Evolutionary conservation across 2,797 vertebrate species (phyloP).

Genomic region (Neomorphus geoffroyi): DNA sequence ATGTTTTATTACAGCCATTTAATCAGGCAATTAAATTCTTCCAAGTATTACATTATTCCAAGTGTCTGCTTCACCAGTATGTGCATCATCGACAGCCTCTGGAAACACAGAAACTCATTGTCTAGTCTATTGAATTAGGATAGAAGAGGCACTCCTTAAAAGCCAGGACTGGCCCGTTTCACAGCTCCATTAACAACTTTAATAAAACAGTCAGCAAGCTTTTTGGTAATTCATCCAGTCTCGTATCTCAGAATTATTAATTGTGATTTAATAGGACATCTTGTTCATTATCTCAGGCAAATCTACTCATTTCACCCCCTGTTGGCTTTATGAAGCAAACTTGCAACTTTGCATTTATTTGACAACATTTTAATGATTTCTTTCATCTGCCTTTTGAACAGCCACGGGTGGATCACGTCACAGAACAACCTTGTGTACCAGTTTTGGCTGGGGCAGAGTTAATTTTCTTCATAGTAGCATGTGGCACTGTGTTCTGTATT

Average conservation of each 20-base stretch:
- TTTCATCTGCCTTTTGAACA: background rate
- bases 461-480: too few relatives aligned
- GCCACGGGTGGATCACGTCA: background rate
- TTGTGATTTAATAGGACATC: conserved; percentile 24
- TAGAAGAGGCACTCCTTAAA: background rate
- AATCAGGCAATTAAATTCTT: conserved; percentile 52
- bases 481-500: too few relatives aligned
- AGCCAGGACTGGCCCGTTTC: background rate
- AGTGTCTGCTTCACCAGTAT: background rate
- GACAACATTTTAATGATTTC: background rate
- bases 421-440: background rate
- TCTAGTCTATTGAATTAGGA: background rate
- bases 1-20: conserved; percentile 44
- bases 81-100: conserved; percentile 7
- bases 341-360: background rate
- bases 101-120: conserved; percentile 14
- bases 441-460: too few relatives aligned
- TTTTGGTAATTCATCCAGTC: background rate
- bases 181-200: conserved; percentile 5
- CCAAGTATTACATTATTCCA: conserved; percentile 33
- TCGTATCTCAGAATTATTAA: background rate
- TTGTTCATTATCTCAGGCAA: background rate
- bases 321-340: background rate
- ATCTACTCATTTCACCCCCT: background rate
- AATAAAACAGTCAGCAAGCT: conserved; percentile 30